These are phyloP conservation scores for Muntiacus reevesi DNA, from an alignment of 2,113 vertebrate genomes.

Conservation along the genomic window DNA sequence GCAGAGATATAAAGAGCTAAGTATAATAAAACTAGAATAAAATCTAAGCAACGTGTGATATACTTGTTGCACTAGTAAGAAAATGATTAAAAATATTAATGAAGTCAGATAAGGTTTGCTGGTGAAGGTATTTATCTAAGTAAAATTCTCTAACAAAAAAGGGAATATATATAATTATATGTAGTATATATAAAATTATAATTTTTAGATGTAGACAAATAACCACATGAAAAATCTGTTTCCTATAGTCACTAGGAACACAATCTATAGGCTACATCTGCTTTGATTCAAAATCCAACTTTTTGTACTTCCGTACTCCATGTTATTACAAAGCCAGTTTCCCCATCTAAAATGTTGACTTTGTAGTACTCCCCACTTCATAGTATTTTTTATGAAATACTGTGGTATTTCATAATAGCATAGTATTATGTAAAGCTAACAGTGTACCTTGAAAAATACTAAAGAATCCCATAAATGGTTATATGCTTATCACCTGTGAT, in stretches of 20 bases:
- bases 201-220: not conserved
- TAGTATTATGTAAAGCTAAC: not conserved
- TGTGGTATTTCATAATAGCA: too few relatives aligned
- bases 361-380: not conserved
- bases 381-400: not conserved
- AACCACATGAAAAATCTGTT: not conserved
- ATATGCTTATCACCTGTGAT: not conserved
- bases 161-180: not conserved
- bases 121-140: not conserved
- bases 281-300: not conserved
- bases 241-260: not conserved
- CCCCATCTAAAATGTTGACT: not conserved
- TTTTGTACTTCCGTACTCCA: not conserved
- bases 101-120: not conserved
- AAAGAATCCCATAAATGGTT: not conserved
- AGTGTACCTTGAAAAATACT: not conserved
- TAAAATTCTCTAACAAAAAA: not conserved
- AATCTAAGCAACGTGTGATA: not conserved
- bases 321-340: not conserved
- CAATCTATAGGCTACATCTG: not conserved
- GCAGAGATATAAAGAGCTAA: not conserved
- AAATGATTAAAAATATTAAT: not conserved
- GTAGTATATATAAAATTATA: not conserved
- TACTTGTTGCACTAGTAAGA: not conserved
- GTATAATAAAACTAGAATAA: not conserved